Evolutionary conservation across 2,113 vertebrate genomes (phyloP).

Genomic region (Saguinus midas): DNA sequence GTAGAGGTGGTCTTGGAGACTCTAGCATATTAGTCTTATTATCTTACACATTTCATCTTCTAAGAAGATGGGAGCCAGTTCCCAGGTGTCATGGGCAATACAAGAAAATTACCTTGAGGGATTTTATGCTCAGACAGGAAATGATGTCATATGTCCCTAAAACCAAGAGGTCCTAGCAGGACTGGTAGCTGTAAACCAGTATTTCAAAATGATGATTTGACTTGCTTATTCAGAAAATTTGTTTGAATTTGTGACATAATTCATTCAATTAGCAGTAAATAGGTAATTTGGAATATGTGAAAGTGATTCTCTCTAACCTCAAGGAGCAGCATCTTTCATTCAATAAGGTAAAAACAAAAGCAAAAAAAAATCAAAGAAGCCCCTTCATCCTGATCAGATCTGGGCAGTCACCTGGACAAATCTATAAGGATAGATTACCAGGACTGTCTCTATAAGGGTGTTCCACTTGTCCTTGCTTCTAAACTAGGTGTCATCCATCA

Average conservation of each 20-base stretch:
- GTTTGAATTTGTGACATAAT: constrained; percentile 7
- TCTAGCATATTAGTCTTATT: not conserved
- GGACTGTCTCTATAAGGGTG: not conserved
- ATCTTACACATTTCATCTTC: not conserved
- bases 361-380: not conserved
- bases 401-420: not conserved
- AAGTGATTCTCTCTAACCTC: not conserved
- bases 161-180: not conserved
- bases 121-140: not conserved
- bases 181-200: not conserved
- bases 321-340: not conserved
- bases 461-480: not conserved
- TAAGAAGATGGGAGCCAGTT: not conserved
- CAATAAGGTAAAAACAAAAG: not conserved
- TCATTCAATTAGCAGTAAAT: not conserved
- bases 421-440: not conserved
- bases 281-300: not conserved
- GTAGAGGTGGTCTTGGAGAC: not conserved
- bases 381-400: not conserved
- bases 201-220: constrained; percentile 4
- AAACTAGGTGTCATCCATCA: not conserved
- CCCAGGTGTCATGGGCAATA: not conserved
- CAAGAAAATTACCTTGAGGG: not conserved
- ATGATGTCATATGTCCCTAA: not conserved
- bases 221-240: not conserved